Percentiles rank a stretch among this genome's conserved stretches.
Conservation (phyloP, 2,888 invertebrate genomes). For the Saturnia pavonia region DNA sequence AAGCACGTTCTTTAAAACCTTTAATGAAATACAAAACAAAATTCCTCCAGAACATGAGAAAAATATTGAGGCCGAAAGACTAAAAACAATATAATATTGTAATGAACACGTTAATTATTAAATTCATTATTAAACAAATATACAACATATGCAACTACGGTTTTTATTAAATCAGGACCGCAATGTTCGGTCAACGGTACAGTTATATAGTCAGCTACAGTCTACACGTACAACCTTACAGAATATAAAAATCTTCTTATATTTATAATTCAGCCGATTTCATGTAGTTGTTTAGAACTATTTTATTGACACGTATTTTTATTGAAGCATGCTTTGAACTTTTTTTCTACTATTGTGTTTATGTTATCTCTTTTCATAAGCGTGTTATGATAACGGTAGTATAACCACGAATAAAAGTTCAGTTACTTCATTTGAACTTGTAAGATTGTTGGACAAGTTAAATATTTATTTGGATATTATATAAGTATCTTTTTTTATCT, state of each 20-base stretch:
- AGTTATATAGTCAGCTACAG: background rate
- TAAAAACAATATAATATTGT: background rate
- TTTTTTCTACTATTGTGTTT: background rate
- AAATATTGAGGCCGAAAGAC: background rate
- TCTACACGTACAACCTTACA: background rate
- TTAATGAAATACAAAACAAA: background rate
- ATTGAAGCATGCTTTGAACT: background rate
- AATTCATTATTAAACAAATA: constrained; percentile 4
- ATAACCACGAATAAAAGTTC: no score
- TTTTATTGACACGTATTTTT: background rate
- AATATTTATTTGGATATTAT: background rate
- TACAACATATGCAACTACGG: background rate
- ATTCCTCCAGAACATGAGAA: background rate
- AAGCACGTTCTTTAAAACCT: background rate
- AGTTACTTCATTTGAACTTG: background rate
- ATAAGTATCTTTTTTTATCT: background rate
- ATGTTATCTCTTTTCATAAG: background rate
- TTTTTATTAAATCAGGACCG: background rate
- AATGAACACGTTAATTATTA: background rate
- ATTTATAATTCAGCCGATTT: background rate
- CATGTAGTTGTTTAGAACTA: background rate
- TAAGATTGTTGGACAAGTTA: background rate
- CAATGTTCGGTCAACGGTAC: background rate
- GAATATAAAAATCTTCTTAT: background rate
- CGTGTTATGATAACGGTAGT: background rate